A percentile compares a stretch with the other conserved stretches of the same genome.
Evolutionary conservation across 2,888 invertebrate genomes (phyloP).

Genomic region (Sphaerolaimus hirsutus): DNA sequence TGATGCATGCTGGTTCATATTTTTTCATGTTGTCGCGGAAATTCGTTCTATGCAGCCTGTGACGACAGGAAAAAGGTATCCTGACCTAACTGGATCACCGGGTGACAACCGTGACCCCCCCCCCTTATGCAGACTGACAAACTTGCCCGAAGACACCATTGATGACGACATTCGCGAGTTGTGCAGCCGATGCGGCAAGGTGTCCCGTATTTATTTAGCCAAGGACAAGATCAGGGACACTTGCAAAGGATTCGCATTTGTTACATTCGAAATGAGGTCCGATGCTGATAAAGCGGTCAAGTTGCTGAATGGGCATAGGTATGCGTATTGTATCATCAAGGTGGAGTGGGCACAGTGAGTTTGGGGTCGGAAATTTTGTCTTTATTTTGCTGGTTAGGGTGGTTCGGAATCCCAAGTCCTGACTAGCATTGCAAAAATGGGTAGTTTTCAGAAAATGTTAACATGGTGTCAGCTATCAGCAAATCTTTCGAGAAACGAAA

Average conservation of each 20-base stretch:
- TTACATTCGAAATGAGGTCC: conserved; percentile 69
- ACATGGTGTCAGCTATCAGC: no score
- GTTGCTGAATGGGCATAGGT: conserved; percentile 62
- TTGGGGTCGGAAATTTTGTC: background rate
- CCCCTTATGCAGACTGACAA: no score
- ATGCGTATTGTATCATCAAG: conserved; percentile 84
- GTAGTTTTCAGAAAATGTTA: no score
- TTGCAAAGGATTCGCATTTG: conserved; percentile 66
- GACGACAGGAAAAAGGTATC: no score
- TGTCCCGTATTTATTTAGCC: conserved; percentile 76
- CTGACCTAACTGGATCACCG: no score
- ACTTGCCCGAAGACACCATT: conserved; percentile 66
- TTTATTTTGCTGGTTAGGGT: background rate
- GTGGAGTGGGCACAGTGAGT: conserved; percentile 66
- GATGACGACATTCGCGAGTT: conserved; percentile 81
- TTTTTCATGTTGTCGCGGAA: no score
- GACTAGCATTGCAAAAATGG: no score
- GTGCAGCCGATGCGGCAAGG: conserved; percentile 42
- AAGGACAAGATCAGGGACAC: conserved; percentile 46
- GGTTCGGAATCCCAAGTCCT: no score
- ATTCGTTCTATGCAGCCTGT: no score
- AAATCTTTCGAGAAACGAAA: no score
- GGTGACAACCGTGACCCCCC: conserved; percentile 63
- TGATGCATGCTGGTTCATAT: no score
- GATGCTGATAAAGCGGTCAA: conserved; percentile 77